Base-by-base conservation (phyloP, 2,888 invertebrate species). In the Anoplius nigerrimus region DNA sequence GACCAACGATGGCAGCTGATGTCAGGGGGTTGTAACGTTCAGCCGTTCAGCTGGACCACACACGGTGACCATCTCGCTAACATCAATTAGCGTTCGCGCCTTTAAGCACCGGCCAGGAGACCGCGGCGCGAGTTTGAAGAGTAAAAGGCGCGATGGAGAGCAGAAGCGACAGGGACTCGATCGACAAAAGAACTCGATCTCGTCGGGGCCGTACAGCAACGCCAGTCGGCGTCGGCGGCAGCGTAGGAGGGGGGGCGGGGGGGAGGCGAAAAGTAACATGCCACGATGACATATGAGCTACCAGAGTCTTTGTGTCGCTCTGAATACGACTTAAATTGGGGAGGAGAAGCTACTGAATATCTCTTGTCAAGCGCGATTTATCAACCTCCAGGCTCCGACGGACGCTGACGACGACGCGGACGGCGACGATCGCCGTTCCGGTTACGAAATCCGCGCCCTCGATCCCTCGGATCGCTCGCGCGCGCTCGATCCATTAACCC, bases 281-380 rank as follows among this genome's bases (percentile, higher is more conserved):
- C 80, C 84, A 84, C 85, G 83, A 87, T 87, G 86, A 86, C 86
- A 83, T 87, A 84, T 83, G 85, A 82, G 82, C 85, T 83, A 84
- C 82, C 81, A 81, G 67, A 63, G 71, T 78, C 84, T 86, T 87
- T 87, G 87, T 86, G 82, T 76, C 81, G 73, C 68, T 66, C 78
- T 87, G 87, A 87, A 87, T 87, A 81, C 83, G 82, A 65, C 83
- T 84, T 82, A 87, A 86, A 87, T 87, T 87, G 84, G 82, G 82
- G 80, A 79, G n/a, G 78, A 76, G 75, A 66, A 48, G 82, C 84
- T 84, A 83, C 83, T 75, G 75, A 82, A 74, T 73, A 72, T 78
- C 72, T 51, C 58, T 34, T 62, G 66, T 48, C 57, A 45, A 24
- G 51, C 66, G 62, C 73, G 73, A 73, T 73, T 73, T 63, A 73